phyloP scores from a whole-genome alignment of 2,113 vertebrate species.

The Platanista minor region DNA sequence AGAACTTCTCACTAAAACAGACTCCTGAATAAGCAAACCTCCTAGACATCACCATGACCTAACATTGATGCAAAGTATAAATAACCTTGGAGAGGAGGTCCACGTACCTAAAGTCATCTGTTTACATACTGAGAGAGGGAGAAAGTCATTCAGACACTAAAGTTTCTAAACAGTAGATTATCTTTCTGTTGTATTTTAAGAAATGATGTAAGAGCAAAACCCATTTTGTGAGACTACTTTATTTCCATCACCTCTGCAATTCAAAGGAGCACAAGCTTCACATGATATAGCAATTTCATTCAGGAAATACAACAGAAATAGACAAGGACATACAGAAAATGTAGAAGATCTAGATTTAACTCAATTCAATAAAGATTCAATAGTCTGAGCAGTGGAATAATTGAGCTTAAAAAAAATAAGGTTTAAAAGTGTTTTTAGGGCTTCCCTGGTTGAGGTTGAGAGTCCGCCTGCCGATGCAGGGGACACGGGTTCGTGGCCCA shows the following conservation, averaged over 20 bases:
- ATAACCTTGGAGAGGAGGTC: not conserved
- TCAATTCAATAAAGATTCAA: not conserved
- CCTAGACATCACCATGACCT: not conserved
- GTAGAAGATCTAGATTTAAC: not conserved
- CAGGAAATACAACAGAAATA: not conserved
- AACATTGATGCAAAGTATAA: not conserved
- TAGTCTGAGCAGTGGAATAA: not conserved
- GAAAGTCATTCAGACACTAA: not conserved
- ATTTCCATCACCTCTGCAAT: not conserved
- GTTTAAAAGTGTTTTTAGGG: not conserved
- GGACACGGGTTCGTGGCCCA: too few species aligned
- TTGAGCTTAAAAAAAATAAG: not conserved
- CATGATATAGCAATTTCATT: not conserved
- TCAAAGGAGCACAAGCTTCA: not conserved
- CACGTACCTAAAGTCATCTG: not conserved
- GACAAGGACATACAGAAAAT: not conserved
- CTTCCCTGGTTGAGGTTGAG: too few species aligned
- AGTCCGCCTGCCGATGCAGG: too few species aligned
- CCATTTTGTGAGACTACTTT: not conserved
- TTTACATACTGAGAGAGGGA: not conserved
- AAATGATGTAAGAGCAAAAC: not conserved
- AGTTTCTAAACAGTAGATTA: slow-evolving; percentile 29
- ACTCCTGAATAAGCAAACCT: not conserved
- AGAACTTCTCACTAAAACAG: not conserved
- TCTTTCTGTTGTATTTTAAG: slow-evolving; percentile 23